A percentile compares a stretch with the other conserved stretches of the same genome.
These are phyloP conservation scores for Anthoptus insignis DNA, from an alignment of 2,888 invertebrate species.

Conservation along the genomic window DNA sequence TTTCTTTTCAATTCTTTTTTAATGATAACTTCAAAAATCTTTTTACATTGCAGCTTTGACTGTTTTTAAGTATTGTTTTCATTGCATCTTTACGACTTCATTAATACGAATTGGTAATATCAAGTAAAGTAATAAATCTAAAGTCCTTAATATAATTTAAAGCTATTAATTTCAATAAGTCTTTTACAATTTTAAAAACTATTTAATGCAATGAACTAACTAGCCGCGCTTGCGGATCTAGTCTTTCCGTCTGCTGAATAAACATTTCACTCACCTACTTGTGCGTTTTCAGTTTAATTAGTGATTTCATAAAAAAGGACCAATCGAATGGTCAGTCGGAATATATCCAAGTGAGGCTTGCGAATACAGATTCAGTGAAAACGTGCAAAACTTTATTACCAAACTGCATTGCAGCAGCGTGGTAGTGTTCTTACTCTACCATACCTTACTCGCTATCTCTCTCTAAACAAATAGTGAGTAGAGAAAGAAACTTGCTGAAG, in stretches of 20 bases:
- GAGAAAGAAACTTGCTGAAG: too few relatives aligned
- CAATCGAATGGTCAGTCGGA: slow-evolving; percentile 39
- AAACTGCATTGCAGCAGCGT: too few relatives aligned
- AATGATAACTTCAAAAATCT: slow-evolving; percentile 27
- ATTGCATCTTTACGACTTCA: background rate
- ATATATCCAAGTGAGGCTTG: slow-evolving; percentile 30
- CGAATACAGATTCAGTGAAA: slow-evolving; percentile 30
- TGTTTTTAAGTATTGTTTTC: background rate
- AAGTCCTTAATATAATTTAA: too few relatives aligned
- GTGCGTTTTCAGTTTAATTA: slow-evolving; percentile 37
- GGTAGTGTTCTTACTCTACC: too few relatives aligned
- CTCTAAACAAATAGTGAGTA: too few relatives aligned
- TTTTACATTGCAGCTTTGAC: slow-evolving; percentile 17
- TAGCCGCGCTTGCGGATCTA: slow-evolving; percentile 40
- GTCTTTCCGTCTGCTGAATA: slow-evolving; percentile 43
- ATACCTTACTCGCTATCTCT: too few relatives aligned
- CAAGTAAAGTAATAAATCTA: too few relatives aligned
- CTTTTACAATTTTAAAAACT: slow-evolving; percentile 25
- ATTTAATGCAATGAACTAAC: slow-evolving; percentile 18
- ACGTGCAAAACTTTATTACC: slow-evolving; percentile 50
- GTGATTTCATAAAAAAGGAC: slow-evolving; percentile 44
- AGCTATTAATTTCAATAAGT: slow-evolving; percentile 30
- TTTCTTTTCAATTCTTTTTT: slow-evolving; percentile 45
- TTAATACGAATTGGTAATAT: too few relatives aligned
- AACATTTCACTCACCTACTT: slow-evolving; percentile 30